Evolutionary conservation across 2,888 invertebrate species (phyloP), one percentile per base, ranked within the genome.

Genomic region (Lypha dubia): DNA sequence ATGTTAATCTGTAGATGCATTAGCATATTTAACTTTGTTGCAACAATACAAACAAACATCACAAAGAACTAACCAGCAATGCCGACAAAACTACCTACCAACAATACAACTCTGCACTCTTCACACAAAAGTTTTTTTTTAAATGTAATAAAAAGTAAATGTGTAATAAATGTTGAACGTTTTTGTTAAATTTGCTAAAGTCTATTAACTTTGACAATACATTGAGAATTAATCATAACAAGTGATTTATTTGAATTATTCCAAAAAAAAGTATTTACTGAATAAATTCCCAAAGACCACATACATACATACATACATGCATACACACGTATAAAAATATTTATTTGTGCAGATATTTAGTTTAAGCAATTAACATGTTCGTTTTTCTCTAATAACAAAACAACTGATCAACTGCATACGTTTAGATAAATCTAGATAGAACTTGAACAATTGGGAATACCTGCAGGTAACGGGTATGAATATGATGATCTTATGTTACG

Each of bases 371-470:
- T 79, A 79, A 17, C 70, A 53, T n/a, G 28, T 63, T 38, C 15
- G 8, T 49, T 15, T 24, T 49, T 6, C 11, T n/a, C n/a, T n/a
- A n/a, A 28, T 35, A 24, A 11, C 24, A 5, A 13, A 53, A 83
- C 8, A 17, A 17, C 8, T 7, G 8, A 67, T n/a, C 24, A 67
- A 79, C 75, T 60, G 56, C 76, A 76, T 68, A 80, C 22, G 32
- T 17, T 1, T 62, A 73, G 76, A 58, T n/a, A 80, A 56, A 77
- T 84, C 84, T 68, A 73, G 80, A 62, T 73, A 44, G 9, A 80
- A 84, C 84, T 62, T 38, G 67, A 79, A 68, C 65, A 68, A 17
- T 46, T 71, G 51, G 56, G 75, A 70, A 71, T 53, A 44, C n/a
- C n/a, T n/a, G n/a, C n/a, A n/a, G n/a, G n/a, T 35, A 24, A 44